Evolutionary conservation across 2,888 invertebrate species (phyloP).

Genomic region (Drymonia ruficornis): DNA sequence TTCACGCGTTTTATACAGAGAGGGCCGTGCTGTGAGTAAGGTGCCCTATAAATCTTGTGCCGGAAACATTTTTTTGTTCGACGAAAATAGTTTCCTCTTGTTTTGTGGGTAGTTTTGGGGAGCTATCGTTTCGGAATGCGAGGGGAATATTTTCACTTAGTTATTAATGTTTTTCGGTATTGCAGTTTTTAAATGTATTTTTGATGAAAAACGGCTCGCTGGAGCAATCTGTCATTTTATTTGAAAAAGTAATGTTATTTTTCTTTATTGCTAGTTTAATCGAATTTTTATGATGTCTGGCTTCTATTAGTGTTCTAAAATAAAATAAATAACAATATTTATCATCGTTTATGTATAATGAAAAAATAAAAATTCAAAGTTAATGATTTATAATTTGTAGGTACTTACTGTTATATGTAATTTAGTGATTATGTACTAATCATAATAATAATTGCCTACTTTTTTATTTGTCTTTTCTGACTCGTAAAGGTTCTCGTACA

Average conservation of each 20-base stretch:
- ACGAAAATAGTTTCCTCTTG: slow-evolving; percentile 82
- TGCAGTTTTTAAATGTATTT: slow-evolving; percentile 54
- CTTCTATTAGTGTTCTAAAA: too few species aligned
- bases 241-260: slow-evolving; percentile 4
- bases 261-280: slow-evolving; percentile 18
- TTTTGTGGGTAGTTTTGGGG: slow-evolving; percentile 64
- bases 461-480: too few species aligned
- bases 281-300: background rate
- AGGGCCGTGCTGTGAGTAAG: slow-evolving; percentile 63
- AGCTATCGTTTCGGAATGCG: slow-evolving; percentile 18
- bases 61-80: slow-evolving; percentile 81
- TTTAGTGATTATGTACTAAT: too few species aligned
- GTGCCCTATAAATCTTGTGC: slow-evolving; percentile 74
- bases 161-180: slow-evolving; percentile 63
- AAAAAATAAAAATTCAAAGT: too few species aligned
- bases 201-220: slow-evolving; percentile 41
- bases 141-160: slow-evolving; percentile 50
- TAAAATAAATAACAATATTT: too few species aligned
- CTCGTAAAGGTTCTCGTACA: too few species aligned
- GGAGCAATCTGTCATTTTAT: slow-evolving; percentile 47
- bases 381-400: too few species aligned
- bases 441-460: too few species aligned
- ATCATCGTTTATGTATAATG: too few species aligned
- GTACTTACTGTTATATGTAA: too few species aligned
- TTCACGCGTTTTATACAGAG: slow-evolving; percentile 79